phyloP scores from a whole-genome alignment of 2,797 vertebrate genomes.

The Acanthurus lineatus region DNA sequence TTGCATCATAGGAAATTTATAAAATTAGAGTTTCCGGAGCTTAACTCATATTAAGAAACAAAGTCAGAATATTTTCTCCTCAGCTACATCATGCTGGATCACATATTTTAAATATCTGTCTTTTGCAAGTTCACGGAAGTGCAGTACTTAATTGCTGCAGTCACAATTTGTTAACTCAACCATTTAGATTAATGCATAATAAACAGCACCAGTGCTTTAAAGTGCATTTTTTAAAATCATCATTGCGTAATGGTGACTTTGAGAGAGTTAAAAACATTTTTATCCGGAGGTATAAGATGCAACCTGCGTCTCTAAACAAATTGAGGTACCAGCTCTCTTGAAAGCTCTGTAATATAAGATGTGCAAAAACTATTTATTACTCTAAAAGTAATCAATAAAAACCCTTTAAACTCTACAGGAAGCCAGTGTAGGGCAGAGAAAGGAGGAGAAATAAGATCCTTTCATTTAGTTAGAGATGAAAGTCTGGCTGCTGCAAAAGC shows the following conservation, averaged over 20 bases:
- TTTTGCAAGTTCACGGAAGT: not conserved
- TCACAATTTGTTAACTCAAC: too few relatives aligned
- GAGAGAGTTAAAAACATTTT: too few relatives aligned
- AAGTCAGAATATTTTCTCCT: not conserved
- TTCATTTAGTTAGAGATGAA: conserved; percentile 28
- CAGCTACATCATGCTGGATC: not conserved
- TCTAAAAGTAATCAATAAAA: conserved; percentile 44
- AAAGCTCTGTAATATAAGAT: conserved; percentile 14
- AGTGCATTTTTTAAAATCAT: too few relatives aligned
- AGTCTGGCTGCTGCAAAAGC: not conserved
- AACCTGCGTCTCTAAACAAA: not conserved
- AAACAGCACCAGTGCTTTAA: too few relatives aligned
- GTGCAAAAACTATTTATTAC: conserved; percentile 22
- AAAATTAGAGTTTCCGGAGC: not conserved
- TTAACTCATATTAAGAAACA: not conserved
- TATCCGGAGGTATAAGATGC: not conserved
- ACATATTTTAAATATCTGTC: not conserved
- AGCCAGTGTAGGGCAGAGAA: conserved; percentile 5
- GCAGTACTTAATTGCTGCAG: not conserved
- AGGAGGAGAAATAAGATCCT: conserved; percentile 34
- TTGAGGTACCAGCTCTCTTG: not conserved
- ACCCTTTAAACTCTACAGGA: conserved; percentile 13
- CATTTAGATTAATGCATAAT: too few relatives aligned
- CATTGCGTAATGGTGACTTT: too few relatives aligned
- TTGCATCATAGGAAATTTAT: conserved; percentile 1